Evolutionary conservation across 1,140 invertebrate species (phyloP).

Genomic region (Ceratina japonica): DNA sequence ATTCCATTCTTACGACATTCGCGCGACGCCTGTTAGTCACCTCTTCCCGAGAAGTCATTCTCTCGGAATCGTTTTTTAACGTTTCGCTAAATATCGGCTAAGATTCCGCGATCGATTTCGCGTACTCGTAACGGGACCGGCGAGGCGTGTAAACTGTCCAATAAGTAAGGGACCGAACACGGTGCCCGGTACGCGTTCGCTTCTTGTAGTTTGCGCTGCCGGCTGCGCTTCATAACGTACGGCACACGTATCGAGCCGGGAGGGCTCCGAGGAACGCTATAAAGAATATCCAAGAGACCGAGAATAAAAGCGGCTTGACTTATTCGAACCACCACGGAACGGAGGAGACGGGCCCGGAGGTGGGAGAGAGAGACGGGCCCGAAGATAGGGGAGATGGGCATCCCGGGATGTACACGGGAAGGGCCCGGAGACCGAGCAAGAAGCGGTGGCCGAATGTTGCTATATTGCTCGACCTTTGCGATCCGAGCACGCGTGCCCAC

Average conservation of each 20-base stretch:
- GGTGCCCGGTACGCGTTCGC: constrained; percentile 55
- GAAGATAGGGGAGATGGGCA: constrained; percentile 14
- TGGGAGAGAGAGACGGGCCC: constrained; percentile 18
- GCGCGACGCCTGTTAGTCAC: no score
- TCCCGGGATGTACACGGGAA: neutral
- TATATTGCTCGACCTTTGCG: constrained; percentile 72
- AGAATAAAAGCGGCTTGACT: constrained; percentile 76
- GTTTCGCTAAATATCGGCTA: no score
- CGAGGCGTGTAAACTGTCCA: constrained; percentile 76
- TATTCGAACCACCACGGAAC: constrained; percentile 70
- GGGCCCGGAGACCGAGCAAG: constrained; percentile 10
- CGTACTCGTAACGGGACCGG: constrained; percentile 55
- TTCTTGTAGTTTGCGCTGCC: constrained; percentile 69
- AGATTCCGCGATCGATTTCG: neutral
- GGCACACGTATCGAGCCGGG: constrained; percentile 38
- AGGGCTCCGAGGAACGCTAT: constrained; percentile 57
- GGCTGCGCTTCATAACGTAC: constrained; percentile 62
- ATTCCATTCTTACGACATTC: no score
- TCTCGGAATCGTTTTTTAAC: neutral
- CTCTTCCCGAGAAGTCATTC: no score
- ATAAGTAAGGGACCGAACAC: constrained; percentile 75
- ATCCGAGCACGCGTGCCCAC: constrained; percentile 70
- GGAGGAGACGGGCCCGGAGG: constrained; percentile 31
- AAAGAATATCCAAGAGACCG: constrained; percentile 74
- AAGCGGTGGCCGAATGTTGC: constrained; percentile 66